Percentiles rank a stretch among this genome's conserved stretches.
These are phyloP conservation scores for Scytalopus superciliaris DNA, from an alignment of 2,113 vertebrate species.

Conservation along the genomic window DNA sequence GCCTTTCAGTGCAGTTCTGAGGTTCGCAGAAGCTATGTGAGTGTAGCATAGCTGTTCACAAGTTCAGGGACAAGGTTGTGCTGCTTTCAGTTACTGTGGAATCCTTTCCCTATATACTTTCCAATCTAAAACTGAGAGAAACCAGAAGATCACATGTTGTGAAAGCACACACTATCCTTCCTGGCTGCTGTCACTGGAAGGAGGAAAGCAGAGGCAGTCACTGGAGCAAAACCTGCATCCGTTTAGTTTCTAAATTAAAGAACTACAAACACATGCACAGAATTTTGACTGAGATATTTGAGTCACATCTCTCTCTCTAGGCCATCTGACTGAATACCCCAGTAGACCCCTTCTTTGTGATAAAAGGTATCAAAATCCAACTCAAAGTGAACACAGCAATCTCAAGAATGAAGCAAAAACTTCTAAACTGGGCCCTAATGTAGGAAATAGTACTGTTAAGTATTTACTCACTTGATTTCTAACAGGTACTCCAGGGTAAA, in stretches of 20 bases:
- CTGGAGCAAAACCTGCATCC: neutral
- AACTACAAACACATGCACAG: neutral
- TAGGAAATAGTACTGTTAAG: neutral
- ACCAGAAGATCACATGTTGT: neutral
- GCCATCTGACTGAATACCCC: neutral
- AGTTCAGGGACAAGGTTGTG: neutral
- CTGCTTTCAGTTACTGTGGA: neutral
- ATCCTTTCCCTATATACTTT: neutral
- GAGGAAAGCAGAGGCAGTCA: neutral
- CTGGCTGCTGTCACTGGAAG: neutral
- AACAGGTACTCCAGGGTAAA: slow-evolving; percentile 69
- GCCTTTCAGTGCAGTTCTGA: neutral
- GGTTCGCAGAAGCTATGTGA: neutral
- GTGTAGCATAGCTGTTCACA: rapidly evolving
- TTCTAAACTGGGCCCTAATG: neutral
- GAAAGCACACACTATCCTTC: neutral
- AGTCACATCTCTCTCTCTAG: neutral
- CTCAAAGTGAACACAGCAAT: neutral
- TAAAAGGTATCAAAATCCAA: neutral
- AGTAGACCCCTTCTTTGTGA: neutral
- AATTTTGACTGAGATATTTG: neutral
- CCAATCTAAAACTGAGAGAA: neutral
- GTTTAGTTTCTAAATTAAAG: neutral
- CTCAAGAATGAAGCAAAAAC: neutral
- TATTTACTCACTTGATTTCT: slow-evolving; percentile 82